phyloP scores from a whole-genome alignment of 1,140 invertebrate species.

The Anthonomus grandis region DNA sequence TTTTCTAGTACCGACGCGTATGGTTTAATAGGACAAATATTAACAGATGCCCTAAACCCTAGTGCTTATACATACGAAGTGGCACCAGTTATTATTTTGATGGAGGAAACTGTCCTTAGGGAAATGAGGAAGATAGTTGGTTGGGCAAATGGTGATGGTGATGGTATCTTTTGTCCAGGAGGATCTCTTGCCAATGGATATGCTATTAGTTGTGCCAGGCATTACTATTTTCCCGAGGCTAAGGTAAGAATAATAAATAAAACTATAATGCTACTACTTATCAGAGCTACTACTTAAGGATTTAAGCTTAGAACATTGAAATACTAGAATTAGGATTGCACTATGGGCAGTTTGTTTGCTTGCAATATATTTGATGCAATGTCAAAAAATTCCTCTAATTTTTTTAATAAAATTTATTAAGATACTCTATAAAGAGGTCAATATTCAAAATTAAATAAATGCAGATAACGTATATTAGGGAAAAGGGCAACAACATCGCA shows the following conservation, averaged over 20 bases:
- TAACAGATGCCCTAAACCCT: conserved; percentile 81
- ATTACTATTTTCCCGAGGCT: conserved; percentile 69
- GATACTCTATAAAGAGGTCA: no score
- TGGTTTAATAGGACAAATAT: conserved; percentile 78
- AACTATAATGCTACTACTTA: no score
- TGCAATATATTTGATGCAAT: no score
- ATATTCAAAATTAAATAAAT: no score
- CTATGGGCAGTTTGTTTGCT: no score
- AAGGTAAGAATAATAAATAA: conserved; percentile 66
- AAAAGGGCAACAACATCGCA: no score
- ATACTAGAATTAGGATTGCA: no score
- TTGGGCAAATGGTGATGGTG: conserved; percentile 59
- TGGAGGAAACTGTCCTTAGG: conserved; percentile 76
- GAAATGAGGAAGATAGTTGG: conserved; percentile 87
- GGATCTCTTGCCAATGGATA: conserved; percentile 95
- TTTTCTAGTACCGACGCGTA: conserved; percentile 85
- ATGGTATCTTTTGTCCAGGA: conserved; percentile 93
- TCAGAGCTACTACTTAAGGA: no score
- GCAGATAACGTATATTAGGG: no score
- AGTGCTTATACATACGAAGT: conserved; percentile 90
- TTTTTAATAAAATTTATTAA: no score
- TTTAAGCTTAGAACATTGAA: no score
- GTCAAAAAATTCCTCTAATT: no score
- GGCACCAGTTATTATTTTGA: conserved; percentile 82
- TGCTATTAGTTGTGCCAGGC: conserved; percentile 85